phyloP scores from a whole-genome alignment of 1,140 invertebrate species.

The Drosophila leontia region DNA sequence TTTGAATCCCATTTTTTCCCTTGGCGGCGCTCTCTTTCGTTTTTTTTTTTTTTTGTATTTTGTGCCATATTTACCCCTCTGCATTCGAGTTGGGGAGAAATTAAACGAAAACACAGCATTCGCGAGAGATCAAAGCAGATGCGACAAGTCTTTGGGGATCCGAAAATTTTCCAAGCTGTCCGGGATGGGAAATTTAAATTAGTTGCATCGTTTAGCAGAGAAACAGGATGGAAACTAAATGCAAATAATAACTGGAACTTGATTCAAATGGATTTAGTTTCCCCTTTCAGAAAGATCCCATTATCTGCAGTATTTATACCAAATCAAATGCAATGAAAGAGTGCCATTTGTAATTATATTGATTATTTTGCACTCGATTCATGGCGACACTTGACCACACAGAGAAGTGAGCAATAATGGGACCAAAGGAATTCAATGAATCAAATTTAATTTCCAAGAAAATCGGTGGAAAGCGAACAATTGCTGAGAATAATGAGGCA shows the following conservation, averaged over 20 bases:
- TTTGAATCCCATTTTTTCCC: constrained; percentile 29
- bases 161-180: constrained; percentile 2
- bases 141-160: constrained; percentile 37
- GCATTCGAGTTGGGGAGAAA: constrained; percentile 33
- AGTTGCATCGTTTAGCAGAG: constrained; percentile 22
- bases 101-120: constrained; percentile 57
- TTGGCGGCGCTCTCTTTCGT: background rate
- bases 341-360: background rate
- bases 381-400: constrained; percentile 20
- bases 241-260: background rate
- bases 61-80: constrained; percentile 30
- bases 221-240: background rate
- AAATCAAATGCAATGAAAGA: background rate
- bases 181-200: constrained; percentile 36
- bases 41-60: constrained; percentile 29
- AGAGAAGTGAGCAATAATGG: constrained; percentile 19
- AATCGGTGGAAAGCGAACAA: constrained; percentile 45
- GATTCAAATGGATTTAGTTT: no score
- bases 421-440: constrained; percentile 27
- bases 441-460: constrained; percentile 39
- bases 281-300: no score
- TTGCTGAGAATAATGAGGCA: constrained; percentile 42
- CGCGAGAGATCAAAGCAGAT: constrained; percentile 44
- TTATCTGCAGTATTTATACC: no score
- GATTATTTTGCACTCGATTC: background rate